Evolutionary conservation across 2,797 vertebrate species (phyloP).

Genomic region (Alfaro cultratus): DNA sequence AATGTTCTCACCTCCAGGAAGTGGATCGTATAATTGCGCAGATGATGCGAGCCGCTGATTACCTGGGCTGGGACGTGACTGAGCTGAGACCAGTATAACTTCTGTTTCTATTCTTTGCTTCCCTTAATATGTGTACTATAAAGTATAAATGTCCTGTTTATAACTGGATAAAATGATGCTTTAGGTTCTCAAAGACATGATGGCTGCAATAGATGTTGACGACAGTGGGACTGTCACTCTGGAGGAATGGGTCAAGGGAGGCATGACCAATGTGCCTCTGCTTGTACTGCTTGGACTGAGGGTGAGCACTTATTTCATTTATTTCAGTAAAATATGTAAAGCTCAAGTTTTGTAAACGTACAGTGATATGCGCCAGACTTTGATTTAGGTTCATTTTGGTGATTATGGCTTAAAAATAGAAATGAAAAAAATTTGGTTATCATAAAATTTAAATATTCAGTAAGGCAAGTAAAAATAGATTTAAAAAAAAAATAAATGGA

Average conservation of each 20-base stretch:
- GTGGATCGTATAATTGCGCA: slow-evolving; percentile 91
- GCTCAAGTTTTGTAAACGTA: not conserved
- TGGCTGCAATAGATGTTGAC: slow-evolving; percentile 90
- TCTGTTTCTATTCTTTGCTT: not conserved
- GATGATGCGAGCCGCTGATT: slow-evolving; percentile 93
- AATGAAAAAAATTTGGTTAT: not conserved
- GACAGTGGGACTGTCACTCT: slow-evolving; percentile 87
- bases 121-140: not conserved
- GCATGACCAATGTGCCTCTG: slow-evolving; percentile 89
- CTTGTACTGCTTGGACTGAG: slow-evolving; percentile 92
- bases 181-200: slow-evolving; percentile 92
- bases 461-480: not conserved
- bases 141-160: not conserved
- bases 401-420: not conserved
- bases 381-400: not conserved
- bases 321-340: not conserved
- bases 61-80: slow-evolving; percentile 92
- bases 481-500: not conserved
- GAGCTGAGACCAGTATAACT: slow-evolving; percentile 88
- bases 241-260: slow-evolving; percentile 91
- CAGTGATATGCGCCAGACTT: not conserved
- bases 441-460: not conserved
- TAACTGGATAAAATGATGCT: not conserved
- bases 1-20: slow-evolving; percentile 78
- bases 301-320: slow-evolving; percentile 48